Base-by-base conservation (phyloP, 2,113 vertebrate species). In the Apteryx mantelli region DNA sequence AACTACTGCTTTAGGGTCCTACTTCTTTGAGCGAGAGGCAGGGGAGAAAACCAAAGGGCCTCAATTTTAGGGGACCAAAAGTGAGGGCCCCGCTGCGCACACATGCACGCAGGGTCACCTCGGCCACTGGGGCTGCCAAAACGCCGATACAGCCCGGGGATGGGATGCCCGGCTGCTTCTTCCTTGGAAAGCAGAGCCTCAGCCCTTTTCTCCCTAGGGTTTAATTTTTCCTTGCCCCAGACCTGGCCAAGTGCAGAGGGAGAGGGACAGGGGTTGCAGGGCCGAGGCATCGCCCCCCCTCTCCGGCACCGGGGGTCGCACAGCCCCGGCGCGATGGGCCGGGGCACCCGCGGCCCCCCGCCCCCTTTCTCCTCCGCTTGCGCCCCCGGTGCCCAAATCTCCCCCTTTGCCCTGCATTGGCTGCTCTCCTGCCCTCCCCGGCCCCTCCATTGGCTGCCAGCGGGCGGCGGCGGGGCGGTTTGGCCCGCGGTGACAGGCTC, bases 361-460 rank as follows among this genome's bases (percentile, higher is more conserved):
- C 82, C 82, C 53, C 42, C 42, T 44, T 44, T 44, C 11, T 13
- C 42, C 42, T 44, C 42, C 42, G 42, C 42, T 44, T 44, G 42
- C 53, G 25, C 25, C 25, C 28, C 48, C 52, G 64, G 58, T 18
- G 52, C n/a, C 42, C 65, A 42, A 36, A 34, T 21, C 17, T 42
- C 28, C 58, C 52, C 82, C 56, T 53, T 68, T 71, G 40, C 36
- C 24, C 21, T 19, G n/a, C 34, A 18, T 30, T 5, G 56, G 56
- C 56, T 10, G 56, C 56, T 7, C 26, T 15, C 88, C 56, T 65
- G 38, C 66, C 78, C 89, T 73, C 64, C 77, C 64, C 75, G 73
- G 7, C 82, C 68, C 42, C 88, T 74, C 71, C 88, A 96, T 96
- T 96, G 97, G 97, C 86, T 91, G 80, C 44, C 7, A 18, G 10